These are phyloP conservation scores for Phlogophora meticulosa DNA, from an alignment of 2,888 invertebrate genomes.

Conservation along the genomic window DNA sequence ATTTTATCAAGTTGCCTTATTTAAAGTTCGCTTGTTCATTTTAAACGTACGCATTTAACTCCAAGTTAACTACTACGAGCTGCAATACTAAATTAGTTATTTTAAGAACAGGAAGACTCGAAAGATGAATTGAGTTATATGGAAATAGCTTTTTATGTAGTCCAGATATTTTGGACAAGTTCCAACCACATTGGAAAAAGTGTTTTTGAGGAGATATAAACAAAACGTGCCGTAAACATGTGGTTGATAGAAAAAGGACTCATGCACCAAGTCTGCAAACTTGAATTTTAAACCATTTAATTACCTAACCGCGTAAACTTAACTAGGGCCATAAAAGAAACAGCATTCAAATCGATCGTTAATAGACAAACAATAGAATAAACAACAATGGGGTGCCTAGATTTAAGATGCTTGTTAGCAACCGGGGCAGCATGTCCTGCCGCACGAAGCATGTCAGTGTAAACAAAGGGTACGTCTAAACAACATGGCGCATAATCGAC, in stretches of 20 bases:
- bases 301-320: background rate
- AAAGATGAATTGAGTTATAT: constrained; percentile 63
- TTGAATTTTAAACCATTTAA: background rate
- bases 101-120: constrained; percentile 58
- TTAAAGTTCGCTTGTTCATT: background rate
- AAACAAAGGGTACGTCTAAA: constrained; percentile 74
- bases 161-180: constrained; percentile 69
- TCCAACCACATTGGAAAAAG: constrained; percentile 76
- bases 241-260: background rate
- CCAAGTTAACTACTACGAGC: constrained; percentile 13
- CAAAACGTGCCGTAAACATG: background rate
- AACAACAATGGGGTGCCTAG: constrained; percentile 53
- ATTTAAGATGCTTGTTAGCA: constrained; percentile 60
- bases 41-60: constrained; percentile 11
- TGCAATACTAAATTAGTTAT: constrained; percentile 41
- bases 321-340: constrained; percentile 1
- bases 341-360: constrained; percentile 22
- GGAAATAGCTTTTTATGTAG: constrained; percentile 62
- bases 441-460: constrained; percentile 67
- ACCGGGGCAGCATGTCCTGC: constrained; percentile 58
- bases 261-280: background rate
- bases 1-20: constrained; percentile 10
- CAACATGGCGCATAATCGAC: constrained; percentile 73
- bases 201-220: constrained; percentile 66
- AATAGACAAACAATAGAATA: constrained; percentile 45